These are phyloP conservation scores for Parnassius orleans DNA, from an alignment of 2,888 invertebrate genomes.

Conservation along the genomic window DNA sequence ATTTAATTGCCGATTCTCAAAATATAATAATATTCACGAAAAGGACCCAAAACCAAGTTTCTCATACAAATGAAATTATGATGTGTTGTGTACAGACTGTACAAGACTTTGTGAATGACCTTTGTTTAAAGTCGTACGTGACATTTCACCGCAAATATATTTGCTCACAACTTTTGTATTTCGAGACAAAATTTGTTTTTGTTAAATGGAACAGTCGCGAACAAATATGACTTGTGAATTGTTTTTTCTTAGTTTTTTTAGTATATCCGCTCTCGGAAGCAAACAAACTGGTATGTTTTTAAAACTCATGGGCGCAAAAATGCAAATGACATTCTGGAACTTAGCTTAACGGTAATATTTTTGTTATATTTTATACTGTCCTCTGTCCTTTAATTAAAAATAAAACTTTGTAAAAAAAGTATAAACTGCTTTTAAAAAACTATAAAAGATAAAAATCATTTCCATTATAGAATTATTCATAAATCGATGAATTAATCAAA, in stretches of 20 bases:
- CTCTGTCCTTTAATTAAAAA: too few species aligned
- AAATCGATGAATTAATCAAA: too few species aligned
- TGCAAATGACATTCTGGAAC: too few species aligned
- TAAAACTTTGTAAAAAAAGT: too few species aligned
- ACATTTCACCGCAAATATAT: constrained; percentile 8
- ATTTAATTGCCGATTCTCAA: constrained; percentile 5
- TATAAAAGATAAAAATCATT: too few species aligned
- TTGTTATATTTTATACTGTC: too few species aligned
- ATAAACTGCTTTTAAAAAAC: too few species aligned
- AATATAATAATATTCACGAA: constrained; percentile 3
- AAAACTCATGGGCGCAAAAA: too few species aligned
- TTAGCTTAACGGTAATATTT: too few species aligned
- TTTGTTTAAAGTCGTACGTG: constrained; percentile 10
- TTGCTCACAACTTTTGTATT: constrained; percentile 1
- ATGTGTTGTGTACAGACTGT: background rate
- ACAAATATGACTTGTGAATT: constrained; percentile 5
- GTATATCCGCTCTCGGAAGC: too few species aligned
- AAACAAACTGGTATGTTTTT: too few species aligned
- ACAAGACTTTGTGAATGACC: constrained; percentile 4
- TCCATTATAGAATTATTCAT: too few species aligned
- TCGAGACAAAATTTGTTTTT: background rate
- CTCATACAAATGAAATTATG: background rate
- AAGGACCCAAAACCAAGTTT: background rate
- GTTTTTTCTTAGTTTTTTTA: background rate
- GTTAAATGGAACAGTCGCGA: constrained; percentile 2